These are phyloP conservation scores for Himalopsyche tibetana DNA, from an alignment of 2,888 invertebrate genomes.

Conservation along the genomic window DNA sequence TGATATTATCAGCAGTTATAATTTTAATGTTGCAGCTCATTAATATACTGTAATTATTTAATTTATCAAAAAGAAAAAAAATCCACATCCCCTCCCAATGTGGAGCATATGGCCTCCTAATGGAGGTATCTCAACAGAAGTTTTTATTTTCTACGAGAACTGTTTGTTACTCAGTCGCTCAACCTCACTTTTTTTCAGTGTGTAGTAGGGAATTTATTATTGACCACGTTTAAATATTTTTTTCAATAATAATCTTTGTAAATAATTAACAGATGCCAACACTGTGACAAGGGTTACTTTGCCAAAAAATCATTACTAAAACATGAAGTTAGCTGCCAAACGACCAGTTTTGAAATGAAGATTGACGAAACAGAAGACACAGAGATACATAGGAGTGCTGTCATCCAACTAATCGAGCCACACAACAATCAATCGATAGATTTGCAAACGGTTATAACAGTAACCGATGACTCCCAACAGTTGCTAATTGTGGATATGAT, in stretches of 20 bases:
- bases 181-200: too few species aligned
- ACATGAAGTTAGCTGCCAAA: conserved; percentile 47
- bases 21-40: too few species aligned
- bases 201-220: too few species aligned
- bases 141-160: too few species aligned
- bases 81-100: too few species aligned
- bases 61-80: too few species aligned
- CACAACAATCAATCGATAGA: conserved; percentile 5
- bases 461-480: conserved; percentile 41
- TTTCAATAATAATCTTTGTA: not conserved
- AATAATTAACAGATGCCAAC: conserved; percentile 47
- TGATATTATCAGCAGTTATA: too few species aligned
- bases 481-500: conserved; percentile 55
- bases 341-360: not conserved
- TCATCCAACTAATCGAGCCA: conserved; percentile 43
- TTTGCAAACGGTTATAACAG: conserved; percentile 37
- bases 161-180: too few species aligned
- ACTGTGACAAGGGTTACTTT: conserved; percentile 52
- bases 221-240: not conserved
- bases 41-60: too few species aligned
- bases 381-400: not conserved
- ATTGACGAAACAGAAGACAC: not conserved
- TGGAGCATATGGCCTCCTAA: too few species aligned
- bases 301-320: conserved; percentile 47
- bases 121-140: too few species aligned